Base-by-base conservation (phyloP, 2,113 vertebrate genomes). In the Heterocephalus glaber region DNA sequence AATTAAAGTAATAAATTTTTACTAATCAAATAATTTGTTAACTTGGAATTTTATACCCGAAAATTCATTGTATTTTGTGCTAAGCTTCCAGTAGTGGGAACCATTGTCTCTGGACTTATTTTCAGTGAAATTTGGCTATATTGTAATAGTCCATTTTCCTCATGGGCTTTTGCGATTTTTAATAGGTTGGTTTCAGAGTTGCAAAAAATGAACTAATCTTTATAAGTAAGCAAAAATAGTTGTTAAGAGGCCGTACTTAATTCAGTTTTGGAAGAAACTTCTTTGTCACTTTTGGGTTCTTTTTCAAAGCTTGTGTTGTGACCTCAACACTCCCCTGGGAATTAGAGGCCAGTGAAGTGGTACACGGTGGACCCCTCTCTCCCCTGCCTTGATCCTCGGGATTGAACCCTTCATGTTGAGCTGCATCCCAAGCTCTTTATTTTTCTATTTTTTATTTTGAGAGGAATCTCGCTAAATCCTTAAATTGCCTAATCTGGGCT, bases 271-370 rank as follows among this genome's bases (percentile, higher is more conserved):
- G 35, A 49, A 85, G 56, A 60, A 41, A 9, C 17, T 81, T 88
- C 11, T 70, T 86, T 41, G 17, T 79, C 56, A n/a, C 9, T 79
- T 92, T 94, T 70, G 86, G n/a, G 72, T 86, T 95, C 41, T 95
- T 92, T 92, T 49, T 88, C 85, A 86, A 61, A 92, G 26, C 35
- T 60, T 33, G 12, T 84, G 30, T n/a, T 74, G 33, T 56, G 28
- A 14, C 24, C 16, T 76, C 7, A 11, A 35, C 83, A 79, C 77
- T n/a, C 47, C 28, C 17, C 7, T 47, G 52, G 44, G 56, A 56
- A 38, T 84, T 72, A 54, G 8, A 80, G 24, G 17, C 9, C 0
- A 3, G 2, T 56, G 33, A 22, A 56, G 35, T 58, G 3, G 76
- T 26, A 1, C 8, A 35, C 19, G 3, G 4, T 66, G 49, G 9